These are phyloP conservation scores for Palythoa grandis DNA, from an alignment of 92 coral and sea anemone genomes.

Conservation along the genomic window DNA sequence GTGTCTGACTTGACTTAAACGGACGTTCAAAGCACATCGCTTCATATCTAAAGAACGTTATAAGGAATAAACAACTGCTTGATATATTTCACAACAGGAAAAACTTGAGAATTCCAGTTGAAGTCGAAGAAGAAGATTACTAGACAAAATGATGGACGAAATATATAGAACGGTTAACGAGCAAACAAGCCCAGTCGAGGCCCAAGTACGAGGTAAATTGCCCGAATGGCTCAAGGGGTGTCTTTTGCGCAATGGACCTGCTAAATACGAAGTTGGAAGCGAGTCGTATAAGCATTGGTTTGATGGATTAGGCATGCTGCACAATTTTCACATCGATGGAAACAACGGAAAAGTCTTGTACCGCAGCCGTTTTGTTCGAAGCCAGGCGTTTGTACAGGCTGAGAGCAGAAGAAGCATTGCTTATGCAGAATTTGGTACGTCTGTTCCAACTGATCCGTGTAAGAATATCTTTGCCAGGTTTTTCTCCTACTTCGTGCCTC, in stretches of 20 bases:
- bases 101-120: background rate
- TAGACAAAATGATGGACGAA: constrained; percentile 77
- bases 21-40: background rate
- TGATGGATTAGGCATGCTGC: constrained; percentile 93
- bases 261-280: constrained; percentile 90
- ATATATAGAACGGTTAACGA: constrained; percentile 87
- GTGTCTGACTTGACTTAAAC: background rate
- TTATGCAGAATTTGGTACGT: constrained; percentile 94
- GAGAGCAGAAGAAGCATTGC: constrained; percentile 76
- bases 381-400: constrained; percentile 85
- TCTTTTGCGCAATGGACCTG: constrained; percentile 94
- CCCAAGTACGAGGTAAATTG: constrained; percentile 71
- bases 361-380: constrained; percentile 83
- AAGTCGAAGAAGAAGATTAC: background rate
- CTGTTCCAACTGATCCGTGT: constrained; percentile 95
- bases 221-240: constrained; percentile 95
- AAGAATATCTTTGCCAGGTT: constrained; percentile 94
- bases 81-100: background rate
- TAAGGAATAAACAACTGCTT: background rate
- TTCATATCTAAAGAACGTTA: background rate
- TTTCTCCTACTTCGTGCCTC: constrained; percentile 91
- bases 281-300: constrained; percentile 96
- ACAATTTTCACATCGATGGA: constrained; percentile 77
- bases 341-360: constrained; percentile 85
- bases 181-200: constrained; percentile 75